These are phyloP conservation scores for Hemichromis elongatus DNA, from an alignment of 2,113 vertebrate species.

Conservation along the genomic window DNA sequence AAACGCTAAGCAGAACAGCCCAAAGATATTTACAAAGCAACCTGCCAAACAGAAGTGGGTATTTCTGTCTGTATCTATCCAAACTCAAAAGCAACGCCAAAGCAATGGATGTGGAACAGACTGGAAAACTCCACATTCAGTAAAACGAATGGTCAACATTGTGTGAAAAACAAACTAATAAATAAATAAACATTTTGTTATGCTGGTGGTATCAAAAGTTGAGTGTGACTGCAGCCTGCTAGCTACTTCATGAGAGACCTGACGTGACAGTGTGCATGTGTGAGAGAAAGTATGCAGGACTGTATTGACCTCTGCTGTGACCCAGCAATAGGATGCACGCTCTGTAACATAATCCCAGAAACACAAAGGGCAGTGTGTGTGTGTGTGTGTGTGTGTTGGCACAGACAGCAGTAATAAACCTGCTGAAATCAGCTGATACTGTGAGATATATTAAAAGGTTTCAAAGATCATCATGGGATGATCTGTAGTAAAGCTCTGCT, in stretches of 20 bases:
- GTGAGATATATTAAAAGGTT: neutral
- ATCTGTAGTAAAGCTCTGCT: neutral
- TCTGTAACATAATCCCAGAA: constrained; percentile 38
- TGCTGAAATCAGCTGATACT: neutral
- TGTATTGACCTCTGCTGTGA: constrained; percentile 37
- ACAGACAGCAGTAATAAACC: neutral
- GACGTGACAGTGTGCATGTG: neutral
- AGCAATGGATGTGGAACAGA: neutral
- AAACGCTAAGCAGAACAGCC: neutral
- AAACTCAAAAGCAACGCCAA: neutral
- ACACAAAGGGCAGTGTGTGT: constrained; percentile 14
- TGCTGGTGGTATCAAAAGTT: neutral
- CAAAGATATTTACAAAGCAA: constrained; percentile 4
- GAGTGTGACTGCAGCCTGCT: neutral
- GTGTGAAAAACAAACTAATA: neutral
- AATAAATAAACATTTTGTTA: neutral
- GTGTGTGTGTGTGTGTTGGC: neutral
- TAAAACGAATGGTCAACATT: neutral
- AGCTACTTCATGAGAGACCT: neutral
- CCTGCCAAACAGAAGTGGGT: neutral
- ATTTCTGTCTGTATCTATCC: neutral
- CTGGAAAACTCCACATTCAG: neutral
- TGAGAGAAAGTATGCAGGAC: constrained; percentile 1
- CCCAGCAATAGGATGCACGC: constrained; percentile 12
- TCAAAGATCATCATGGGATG: neutral